Conservation (phyloP, 2,797 vertebrate species). For the Falco cherrug region DNA sequence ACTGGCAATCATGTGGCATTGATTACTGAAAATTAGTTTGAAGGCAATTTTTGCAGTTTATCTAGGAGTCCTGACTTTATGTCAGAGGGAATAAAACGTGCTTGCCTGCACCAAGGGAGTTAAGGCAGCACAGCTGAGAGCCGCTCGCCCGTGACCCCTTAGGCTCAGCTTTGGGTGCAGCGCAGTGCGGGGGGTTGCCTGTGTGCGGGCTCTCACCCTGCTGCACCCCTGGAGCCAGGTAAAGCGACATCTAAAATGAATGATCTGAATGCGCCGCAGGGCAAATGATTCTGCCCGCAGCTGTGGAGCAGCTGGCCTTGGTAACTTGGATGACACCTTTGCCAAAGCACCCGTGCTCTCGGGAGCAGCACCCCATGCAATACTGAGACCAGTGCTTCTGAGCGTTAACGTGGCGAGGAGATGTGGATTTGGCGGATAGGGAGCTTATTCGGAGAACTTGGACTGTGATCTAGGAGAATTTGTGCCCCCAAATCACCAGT, state of each 20-base stretch:
- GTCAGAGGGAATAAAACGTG: neutral
- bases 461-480: neutral
- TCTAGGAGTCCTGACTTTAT: neutral
- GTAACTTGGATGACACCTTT: neutral
- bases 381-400: neutral
- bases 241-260: neutral
- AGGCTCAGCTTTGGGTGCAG: neutral
- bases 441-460: neutral
- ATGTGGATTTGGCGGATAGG: neutral
- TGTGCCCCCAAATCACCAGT: neutral
- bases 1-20: neutral
- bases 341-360: neutral
- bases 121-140: neutral
- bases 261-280: neutral
- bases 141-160: neutral
- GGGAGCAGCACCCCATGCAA: neutral
- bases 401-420: neutral
- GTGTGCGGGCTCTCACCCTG: fast-evolving
- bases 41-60: neutral
- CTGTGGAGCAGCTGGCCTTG: neutral
- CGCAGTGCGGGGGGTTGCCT: neutral
- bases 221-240: neutral
- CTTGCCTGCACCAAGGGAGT: neutral
- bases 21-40: neutral
- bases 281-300: neutral